Base-by-base conservation (phyloP, 2,113 vertebrate genomes). In the Calidris pygmaea region DNA sequence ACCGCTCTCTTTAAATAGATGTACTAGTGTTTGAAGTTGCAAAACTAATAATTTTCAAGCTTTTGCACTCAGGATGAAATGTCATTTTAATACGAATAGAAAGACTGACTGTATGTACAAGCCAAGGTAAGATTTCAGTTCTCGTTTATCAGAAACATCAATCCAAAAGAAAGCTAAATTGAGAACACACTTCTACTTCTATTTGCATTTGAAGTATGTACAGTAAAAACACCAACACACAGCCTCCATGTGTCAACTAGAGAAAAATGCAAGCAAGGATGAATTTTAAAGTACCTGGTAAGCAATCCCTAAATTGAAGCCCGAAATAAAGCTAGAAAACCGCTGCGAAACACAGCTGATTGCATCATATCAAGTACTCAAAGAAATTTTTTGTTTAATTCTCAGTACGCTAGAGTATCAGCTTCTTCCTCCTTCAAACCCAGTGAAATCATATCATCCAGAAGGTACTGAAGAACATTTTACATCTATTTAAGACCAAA, bases 31-130 rank as follows among this genome's bases (percentile, higher is more conserved):
- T 91, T 96, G 86, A 97, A 80, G 87, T 97, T 98, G 96, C 83
- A 98, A 98, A 98, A 98, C 97, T 98, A 98, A 96, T 92, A 90
- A 97, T 95, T 96, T 96, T 97, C 96, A 97, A 98, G 96, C 95
- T 98, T 97, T 92, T 96, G 97, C 97, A 98, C 96, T 97, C 89
- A 91, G 96, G 97, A 98, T 98, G 98, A 98, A 96, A 96, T 97
- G 95, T 98, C 96, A 97, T 96, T 98, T 98, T 98, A 98, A 97
- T 98, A 98, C 55, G 91, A 97, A 98, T 95, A 97, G 94, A 94
- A 98, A 92, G 94, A 97, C 93, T 98, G 96, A 97, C 97, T 98
- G 90, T 97, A 98, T 98, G 90, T 98, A 98, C 98, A 98, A 97
- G 96, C 86, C 93, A 97, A 97, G 95, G n/a, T 93, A 96, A 97